Evolutionary conservation across 2,888 invertebrate species (phyloP), one percentile per base, ranked within the genome.

Genomic region (Drosophila subsilvestris): DNA sequence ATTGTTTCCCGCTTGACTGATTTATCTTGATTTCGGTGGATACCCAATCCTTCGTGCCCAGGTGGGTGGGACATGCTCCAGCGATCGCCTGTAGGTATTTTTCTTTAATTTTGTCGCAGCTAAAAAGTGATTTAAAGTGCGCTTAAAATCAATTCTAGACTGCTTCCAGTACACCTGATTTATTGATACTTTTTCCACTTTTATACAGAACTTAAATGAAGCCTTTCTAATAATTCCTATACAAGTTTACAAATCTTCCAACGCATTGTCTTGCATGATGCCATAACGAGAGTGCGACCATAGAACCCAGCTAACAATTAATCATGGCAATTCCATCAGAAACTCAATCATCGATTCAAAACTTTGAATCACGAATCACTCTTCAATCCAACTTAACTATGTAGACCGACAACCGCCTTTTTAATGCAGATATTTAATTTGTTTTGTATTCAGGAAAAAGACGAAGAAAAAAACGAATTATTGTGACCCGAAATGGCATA

Each of bases 1-100:
- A 65, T 32, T 68, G 59, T 75, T 73, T 53, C 63, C 54, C 67
- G 65, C 73, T 67, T 59, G 69, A 66, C 53, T 74, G 63, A 69
- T 69, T 71, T 63, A 68, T 76, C 68, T 58, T 63, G 43, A 62
- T 61, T 59, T 32, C 47, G 56, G 29, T 54, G 51, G 27, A 32
- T 12, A 1, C 5, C 45, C 51, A n/a, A 27, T 42, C 37, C 47
- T 25, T 20, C 27, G 6, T 5, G 32, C 6, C 4, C 49, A 51
- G 73, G 44, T 62, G 45, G 43, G 43, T 8, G 48, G 44, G 29
- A 25, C 12, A 17, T 17, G 37, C 43, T 58, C 29, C 32, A 22
- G 14, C 32, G 56, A 50, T 44, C 18, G 37, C 37, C 37, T 37
- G 14, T 37, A 6, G 37, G 6, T 37, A 37, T 37, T 37, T 37